Conservation (phyloP, 2,888 invertebrate genomes). For the Sinhomidia bicolor region DNA sequence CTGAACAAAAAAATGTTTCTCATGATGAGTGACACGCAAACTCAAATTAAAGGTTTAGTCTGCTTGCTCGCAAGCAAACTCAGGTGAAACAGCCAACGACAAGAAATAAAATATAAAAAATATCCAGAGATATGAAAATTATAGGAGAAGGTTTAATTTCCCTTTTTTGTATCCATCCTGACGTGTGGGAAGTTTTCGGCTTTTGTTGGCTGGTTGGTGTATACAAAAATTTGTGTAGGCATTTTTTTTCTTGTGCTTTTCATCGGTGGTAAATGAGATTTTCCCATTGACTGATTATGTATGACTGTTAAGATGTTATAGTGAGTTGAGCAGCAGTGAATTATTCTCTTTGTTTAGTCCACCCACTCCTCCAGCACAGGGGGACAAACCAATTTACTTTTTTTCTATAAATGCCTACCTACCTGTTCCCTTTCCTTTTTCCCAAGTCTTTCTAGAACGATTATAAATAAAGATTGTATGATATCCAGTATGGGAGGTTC, state of each 20-base stretch:
- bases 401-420: neutral
- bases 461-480: slow-evolving; percentile 62
- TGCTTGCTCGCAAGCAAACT: neutral
- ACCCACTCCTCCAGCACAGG: slow-evolving; percentile 41
- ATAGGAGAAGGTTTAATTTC: slow-evolving; percentile 32
- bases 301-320: neutral
- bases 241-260: neutral
- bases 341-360: slow-evolving; percentile 55
- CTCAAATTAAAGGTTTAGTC: slow-evolving; percentile 59
- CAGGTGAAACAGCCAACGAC: neutral
- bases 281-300: slow-evolving; percentile 42
- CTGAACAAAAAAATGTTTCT: slow-evolving; percentile 47
- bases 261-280: slow-evolving; percentile 56
- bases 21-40: slow-evolving; percentile 70
- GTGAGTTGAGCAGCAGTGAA: slow-evolving; percentile 17
- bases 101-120: too few relatives aligned
- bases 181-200: slow-evolving; percentile 54
- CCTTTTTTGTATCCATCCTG: neutral
- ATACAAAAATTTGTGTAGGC: neutral
- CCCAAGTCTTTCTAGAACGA: neutral
- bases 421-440: slow-evolving; percentile 26
- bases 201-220: neutral
- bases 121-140: neutral
- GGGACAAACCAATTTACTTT: slow-evolving; percentile 56
- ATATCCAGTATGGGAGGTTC: slow-evolving; percentile 67